Evolutionary conservation across 2,888 invertebrate genomes (phyloP), one percentile per base, ranked within the genome.

Genomic region (Cryptophagus acutangulus): DNA sequence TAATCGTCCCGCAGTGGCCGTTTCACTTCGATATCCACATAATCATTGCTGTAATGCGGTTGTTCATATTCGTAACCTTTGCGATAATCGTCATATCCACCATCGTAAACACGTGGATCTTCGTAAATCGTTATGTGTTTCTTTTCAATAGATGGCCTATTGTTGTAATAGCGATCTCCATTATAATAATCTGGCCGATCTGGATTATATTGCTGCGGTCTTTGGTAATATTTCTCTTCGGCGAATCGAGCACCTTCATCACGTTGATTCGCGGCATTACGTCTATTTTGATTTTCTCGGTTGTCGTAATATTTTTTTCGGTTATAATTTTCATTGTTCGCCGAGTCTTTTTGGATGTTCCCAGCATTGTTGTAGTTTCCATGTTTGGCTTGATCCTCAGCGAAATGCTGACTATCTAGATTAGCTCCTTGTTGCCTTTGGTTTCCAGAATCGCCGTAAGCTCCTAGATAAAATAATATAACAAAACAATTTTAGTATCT

Each of bases 121-220:
- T 70, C 70, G 41, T 67, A 70, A 38, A 69, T 57, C 0, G 66
- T 68, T 20, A 70, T 67, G 8, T 61, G 63, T 43, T 57, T 58
- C 37, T 57, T 57, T 17, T 43, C 46, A n/a, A 33, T 18, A 2
- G 40, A 37, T 16, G 17, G 29, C 16, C 49, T 36, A 5, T 41
- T 33, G 14, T 46, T 34, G 17, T 38, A 36, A 17, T 38, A 25
- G 18, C 24, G 38, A 34, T 42, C 42, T n/a, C 14, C 15, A 15
- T 31, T 15, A 26, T 26, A 26, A 26, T 26, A n/a, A 26, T 26
- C n/a, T 26, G 26, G 26, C 3, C 26, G 20, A 20, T 20, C 9
- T n/a, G 3, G 16, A 10, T 15, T n/a, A n/a, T n/a, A n/a, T n/a
- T n/a, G n/a, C 13, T 12, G 17, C 17, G 46, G 49, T 36, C 46